Conservation (phyloP, 1,140 invertebrate genomes). For the Dreissena rostriformis region DNA sequence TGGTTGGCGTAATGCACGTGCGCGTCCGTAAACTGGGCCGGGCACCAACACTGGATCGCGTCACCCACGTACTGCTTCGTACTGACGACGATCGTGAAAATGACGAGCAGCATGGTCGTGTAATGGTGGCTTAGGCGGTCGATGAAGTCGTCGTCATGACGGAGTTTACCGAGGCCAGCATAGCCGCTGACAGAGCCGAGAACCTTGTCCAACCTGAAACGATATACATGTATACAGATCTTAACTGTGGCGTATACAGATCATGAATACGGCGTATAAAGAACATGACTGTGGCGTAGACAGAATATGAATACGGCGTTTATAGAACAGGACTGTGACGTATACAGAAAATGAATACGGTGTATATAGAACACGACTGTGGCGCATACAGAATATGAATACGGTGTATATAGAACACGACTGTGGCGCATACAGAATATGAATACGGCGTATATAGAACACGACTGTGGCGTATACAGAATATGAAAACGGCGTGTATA, state of each 20-base stretch:
- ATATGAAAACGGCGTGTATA: not conserved
- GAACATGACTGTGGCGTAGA: not conserved
- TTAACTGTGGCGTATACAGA: not conserved
- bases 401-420: not conserved
- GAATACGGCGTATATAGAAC: not conserved
- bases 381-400: not conserved
- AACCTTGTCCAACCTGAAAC: constrained; percentile 69
- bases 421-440: not conserved
- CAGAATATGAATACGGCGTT: not conserved
- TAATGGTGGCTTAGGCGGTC: constrained; percentile 82
- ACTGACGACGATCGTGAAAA: constrained; percentile 87
- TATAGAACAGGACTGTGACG: not conserved
- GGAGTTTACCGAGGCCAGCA: constrained; percentile 62
- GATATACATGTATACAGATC: not conserved
- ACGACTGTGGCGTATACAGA: not conserved
- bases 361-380: not conserved
- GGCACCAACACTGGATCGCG: constrained; percentile 79
- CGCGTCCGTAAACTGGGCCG: constrained; percentile 77
- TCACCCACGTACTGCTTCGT: constrained; percentile 96
- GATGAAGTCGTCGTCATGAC: constrained; percentile 83
- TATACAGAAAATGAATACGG: not conserved
- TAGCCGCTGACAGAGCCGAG: constrained; percentile 67
- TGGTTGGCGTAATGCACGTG: constrained; percentile 79
- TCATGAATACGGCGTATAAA: not conserved
- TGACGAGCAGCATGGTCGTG: constrained; percentile 82